Conservation (phyloP, 2,113 vertebrate species). For the Menura novaehollandiae region DNA sequence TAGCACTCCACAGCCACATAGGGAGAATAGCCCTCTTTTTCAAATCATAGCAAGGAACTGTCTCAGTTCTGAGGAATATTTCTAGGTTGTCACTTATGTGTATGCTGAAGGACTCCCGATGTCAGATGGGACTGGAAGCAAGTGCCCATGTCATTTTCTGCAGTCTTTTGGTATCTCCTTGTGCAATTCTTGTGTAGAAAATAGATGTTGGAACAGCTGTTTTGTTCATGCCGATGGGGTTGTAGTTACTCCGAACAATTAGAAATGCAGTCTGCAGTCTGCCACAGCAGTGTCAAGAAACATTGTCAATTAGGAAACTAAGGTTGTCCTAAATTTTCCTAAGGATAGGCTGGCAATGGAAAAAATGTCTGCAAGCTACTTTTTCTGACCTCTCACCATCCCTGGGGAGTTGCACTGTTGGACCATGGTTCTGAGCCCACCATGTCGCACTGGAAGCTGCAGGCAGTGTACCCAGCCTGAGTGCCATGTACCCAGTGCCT, state of each 20-base stretch:
- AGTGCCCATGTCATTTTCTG: not conserved
- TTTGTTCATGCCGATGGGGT: not conserved
- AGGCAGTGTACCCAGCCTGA: not conserved
- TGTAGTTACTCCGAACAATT: not conserved
- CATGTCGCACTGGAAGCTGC: fast-evolving
- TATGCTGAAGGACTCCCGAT: not conserved
- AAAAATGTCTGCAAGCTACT: not conserved
- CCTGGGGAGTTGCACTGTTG: not conserved
- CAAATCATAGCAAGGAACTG: not conserved
- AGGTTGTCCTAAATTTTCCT: not conserved
- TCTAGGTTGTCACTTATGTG: fast-evolving
- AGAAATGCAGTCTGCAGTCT: not conserved
- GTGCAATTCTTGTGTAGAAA: not conserved
- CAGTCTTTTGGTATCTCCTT: not conserved
- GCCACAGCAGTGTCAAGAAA: not conserved
- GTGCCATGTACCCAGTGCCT: fast-evolving
- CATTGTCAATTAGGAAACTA: not conserved
- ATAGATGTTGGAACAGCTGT: not conserved
- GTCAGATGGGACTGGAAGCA: not conserved
- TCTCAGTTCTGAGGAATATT: not conserved
- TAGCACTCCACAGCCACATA: not conserved
- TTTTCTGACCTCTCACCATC: not conserved
- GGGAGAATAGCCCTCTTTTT: not conserved
- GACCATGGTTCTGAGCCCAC: not conserved
- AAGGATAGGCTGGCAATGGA: not conserved